phyloP scores from a whole-genome alignment of 2,888 invertebrate species.

The Spicauda simplicius region DNA sequence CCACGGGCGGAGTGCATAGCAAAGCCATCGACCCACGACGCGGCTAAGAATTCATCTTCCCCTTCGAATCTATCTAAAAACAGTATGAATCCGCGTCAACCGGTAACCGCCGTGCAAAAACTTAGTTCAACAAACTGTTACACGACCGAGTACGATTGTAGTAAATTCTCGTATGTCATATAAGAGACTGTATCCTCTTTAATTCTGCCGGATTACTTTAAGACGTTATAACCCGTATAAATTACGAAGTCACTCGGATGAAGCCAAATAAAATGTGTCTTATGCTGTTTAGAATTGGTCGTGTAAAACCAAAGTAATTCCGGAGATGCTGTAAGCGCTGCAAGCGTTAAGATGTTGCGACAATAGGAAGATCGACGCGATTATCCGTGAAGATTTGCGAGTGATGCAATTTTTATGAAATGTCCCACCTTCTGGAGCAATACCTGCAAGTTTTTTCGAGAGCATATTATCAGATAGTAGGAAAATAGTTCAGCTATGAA shows the following conservation, averaged over 20 bases:
- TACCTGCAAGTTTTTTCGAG: too few species aligned
- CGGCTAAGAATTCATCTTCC: conserved; percentile 13
- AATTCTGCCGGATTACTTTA: background rate
- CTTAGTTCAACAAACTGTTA: conserved; percentile 68
- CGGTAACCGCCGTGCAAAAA: conserved; percentile 67
- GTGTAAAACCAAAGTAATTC: background rate
- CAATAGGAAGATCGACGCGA: conserved; percentile 13
- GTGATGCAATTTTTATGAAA: background rate
- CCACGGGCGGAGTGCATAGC: too few species aligned
- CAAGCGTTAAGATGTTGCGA: conserved; percentile 19
- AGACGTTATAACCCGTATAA: conserved; percentile 15
- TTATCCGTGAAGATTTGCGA: conserved; percentile 12
- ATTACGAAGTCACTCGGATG: conserved; percentile 1
- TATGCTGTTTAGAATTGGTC: background rate
- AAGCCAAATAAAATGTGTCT: background rate
- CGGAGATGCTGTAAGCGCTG: conserved; percentile 1
- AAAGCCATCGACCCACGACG: conserved; percentile 4
- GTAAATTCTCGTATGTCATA: background rate
- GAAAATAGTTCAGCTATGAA: too few species aligned
- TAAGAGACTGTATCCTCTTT: background rate
- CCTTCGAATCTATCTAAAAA: conserved; percentile 49
- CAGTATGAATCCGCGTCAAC: conserved; percentile 49
- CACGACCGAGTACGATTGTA: conserved; percentile 26
- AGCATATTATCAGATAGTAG: too few species aligned
- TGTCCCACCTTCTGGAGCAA: background rate